Conservation (phyloP, 2,888 invertebrate genomes). For the Scotopteryx bipunctaria region DNA sequence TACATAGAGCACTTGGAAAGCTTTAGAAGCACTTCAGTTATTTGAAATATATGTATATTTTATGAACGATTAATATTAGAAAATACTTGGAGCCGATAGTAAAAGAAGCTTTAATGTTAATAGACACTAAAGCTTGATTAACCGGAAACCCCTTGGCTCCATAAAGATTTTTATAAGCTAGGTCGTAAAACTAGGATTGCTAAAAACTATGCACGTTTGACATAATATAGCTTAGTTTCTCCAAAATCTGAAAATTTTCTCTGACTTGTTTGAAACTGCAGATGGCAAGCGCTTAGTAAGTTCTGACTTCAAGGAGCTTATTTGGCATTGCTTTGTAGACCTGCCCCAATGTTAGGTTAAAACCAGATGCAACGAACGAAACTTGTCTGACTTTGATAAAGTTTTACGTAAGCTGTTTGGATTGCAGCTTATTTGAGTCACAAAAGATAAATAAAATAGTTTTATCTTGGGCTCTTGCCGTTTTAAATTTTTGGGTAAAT, state of each 20-base stretch:
- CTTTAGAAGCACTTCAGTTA: not conserved
- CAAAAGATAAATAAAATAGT: not conserved
- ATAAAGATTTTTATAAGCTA: no score
- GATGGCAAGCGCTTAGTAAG: not conserved
- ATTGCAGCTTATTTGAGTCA: not conserved
- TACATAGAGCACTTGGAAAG: no score
- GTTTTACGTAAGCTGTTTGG: not conserved
- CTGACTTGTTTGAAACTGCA: not conserved
- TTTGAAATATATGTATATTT: no score
- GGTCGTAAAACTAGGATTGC: no score
- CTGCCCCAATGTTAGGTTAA: constrained; percentile 3
- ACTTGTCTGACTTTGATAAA: constrained; percentile 8
- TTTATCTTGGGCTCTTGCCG: not conserved
- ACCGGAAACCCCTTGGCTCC: no score
- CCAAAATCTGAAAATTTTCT: no score
- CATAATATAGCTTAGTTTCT: no score
- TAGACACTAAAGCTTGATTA: no score
- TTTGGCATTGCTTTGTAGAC: not conserved
- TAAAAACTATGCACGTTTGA: no score
- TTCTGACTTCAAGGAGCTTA: not conserved
- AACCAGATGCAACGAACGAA: not conserved
- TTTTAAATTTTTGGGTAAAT: not conserved
- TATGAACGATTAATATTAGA: no score
- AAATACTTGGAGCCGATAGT: no score
- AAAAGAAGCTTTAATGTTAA: no score